Conservation (phyloP, 2,113 vertebrate genomes). For the Caloenas nicobarica region DNA sequence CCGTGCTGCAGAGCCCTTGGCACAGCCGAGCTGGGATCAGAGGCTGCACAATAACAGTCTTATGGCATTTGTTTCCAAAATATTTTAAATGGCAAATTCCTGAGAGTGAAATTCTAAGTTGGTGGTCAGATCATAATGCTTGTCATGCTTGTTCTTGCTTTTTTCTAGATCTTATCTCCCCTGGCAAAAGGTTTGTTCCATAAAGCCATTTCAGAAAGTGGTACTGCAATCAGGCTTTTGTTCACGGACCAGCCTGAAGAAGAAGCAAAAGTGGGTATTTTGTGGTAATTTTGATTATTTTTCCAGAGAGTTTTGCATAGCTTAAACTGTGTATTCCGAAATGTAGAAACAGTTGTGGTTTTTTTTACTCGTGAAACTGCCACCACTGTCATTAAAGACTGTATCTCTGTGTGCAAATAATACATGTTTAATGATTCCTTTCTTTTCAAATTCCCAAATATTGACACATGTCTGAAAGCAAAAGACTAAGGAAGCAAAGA, state of each 20-base stretch:
- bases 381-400: not conserved
- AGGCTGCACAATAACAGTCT: too few species aligned
- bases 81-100: too few species aligned
- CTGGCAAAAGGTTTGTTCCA: conserved; percentile 80
- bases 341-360: not conserved
- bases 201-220: conserved; percentile 84
- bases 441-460: too few species aligned
- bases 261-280: not conserved
- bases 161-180: conserved; percentile 80
- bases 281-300: not conserved
- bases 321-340: not conserved
- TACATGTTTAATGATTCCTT: too few species aligned
- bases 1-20: too few species aligned
- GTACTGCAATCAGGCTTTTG: not conserved
- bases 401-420: too few species aligned
- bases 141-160: not conserved
- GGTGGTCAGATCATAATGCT: not conserved
- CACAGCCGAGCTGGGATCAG: too few species aligned
- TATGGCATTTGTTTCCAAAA: too few species aligned
- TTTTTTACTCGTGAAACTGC: too few species aligned
- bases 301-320: not conserved
- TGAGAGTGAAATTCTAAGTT: not conserved
- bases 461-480: too few species aligned
- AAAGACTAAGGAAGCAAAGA: too few species aligned
- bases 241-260: conserved; percentile 3